These are phyloP conservation scores for Ataeniobius toweri DNA, from an alignment of 2,797 vertebrate genomes.

Conservation along the genomic window DNA sequence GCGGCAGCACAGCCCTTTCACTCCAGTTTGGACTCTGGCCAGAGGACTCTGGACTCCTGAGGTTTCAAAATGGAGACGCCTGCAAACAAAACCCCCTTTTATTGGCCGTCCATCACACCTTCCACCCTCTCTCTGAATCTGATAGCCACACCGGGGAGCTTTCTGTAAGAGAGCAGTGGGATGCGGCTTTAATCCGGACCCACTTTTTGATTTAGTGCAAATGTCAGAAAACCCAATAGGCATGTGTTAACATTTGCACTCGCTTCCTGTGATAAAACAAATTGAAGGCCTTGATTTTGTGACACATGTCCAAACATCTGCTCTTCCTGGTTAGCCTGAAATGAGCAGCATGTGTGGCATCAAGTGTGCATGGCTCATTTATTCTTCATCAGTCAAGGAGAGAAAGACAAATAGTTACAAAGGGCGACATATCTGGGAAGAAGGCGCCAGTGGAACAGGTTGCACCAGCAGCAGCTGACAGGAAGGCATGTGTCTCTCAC, in stretches of 20 bases:
- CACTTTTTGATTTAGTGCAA: constrained; percentile 18
- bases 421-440: neutral
- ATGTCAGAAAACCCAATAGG: constrained; percentile 8
- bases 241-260: constrained; percentile 26
- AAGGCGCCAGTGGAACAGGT: constrained; percentile 32
- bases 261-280: constrained; percentile 1
- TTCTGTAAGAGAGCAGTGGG: constrained; percentile 26
- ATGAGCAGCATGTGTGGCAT: constrained; percentile 4
- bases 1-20: constrained; percentile 61
- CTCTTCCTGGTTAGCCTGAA: constrained; percentile 24
- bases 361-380: constrained; percentile 21
- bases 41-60: constrained; percentile 69
- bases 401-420: constrained; percentile 6
- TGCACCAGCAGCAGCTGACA: constrained; percentile 11
- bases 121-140: constrained; percentile 65
- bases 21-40: constrained; percentile 65
- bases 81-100: constrained; percentile 74
- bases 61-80: constrained; percentile 76
- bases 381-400: neutral
- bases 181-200: constrained; percentile 54
- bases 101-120: constrained; percentile 73
- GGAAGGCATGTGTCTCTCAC: neutral
- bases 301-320: neutral
- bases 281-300: neutral
- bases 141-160: constrained; percentile 60